Conservation (phyloP, 2,797 vertebrate genomes). For the Alfaro cultratus region DNA sequence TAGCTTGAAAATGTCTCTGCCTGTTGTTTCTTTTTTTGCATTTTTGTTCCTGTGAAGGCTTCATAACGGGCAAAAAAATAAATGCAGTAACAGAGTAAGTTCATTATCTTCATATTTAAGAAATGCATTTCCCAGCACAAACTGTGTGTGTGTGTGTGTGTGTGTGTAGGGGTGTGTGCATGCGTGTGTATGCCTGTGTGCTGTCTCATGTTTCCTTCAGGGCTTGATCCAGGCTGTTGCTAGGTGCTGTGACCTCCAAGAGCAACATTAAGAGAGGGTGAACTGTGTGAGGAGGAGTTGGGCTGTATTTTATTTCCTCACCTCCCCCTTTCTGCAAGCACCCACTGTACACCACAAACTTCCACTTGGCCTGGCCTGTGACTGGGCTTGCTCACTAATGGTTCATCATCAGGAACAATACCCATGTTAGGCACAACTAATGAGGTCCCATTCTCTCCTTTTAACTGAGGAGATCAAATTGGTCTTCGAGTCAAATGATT, state of each 20-base stretch:
- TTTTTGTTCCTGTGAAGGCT: background rate
- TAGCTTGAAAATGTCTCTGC: background rate
- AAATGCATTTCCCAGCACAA: constrained; percentile 36
- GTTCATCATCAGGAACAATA: constrained; percentile 45
- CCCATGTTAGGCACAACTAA: constrained; percentile 22
- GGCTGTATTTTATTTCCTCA: constrained; percentile 67
- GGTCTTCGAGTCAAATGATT: constrained; percentile 9
- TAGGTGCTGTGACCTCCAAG: constrained; percentile 70
- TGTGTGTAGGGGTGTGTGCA: constrained; percentile 10
- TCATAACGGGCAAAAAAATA: background rate
- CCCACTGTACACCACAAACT: constrained; percentile 50
- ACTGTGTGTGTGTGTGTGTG: constrained; percentile 27
- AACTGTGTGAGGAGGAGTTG: constrained; percentile 58
- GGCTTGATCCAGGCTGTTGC: constrained; percentile 68
- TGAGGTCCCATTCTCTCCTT: constrained; percentile 5
- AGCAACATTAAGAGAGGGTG: constrained; percentile 70
- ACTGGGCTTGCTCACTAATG: constrained; percentile 36
- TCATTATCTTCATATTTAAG: constrained; percentile 18
- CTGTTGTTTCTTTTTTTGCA: background rate
- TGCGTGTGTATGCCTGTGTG: constrained; percentile 27
- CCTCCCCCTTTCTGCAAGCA: constrained; percentile 43
- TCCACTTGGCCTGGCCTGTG: constrained; percentile 28
- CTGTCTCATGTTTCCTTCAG: constrained; percentile 63
- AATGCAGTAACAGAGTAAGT: background rate
- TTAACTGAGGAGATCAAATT: constrained; percentile 4